A percentile compares a stretch with the other conserved stretches of the same genome.
Conservation (phyloP, 2,888 invertebrate species). For the Parnassius orleans region DNA sequence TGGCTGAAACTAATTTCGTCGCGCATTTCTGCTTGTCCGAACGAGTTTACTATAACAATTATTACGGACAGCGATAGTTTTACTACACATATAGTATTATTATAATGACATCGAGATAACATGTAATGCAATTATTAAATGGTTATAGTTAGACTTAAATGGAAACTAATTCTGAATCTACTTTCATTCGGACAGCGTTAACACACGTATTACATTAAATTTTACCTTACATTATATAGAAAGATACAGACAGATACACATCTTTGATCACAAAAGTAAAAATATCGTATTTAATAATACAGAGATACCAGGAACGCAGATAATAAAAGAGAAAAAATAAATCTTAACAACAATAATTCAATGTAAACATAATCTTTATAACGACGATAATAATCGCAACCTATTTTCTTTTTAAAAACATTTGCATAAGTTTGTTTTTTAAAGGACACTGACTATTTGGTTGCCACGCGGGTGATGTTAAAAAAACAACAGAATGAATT, state of each 20-base stretch:
- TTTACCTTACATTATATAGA: slow-evolving; percentile 28
- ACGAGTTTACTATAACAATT: slow-evolving; percentile 21
- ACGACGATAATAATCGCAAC: slow-evolving; percentile 43
- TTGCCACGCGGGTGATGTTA: slow-evolving; percentile 11
- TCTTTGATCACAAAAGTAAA: slow-evolving; percentile 33
- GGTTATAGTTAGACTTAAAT: slow-evolving; percentile 12
- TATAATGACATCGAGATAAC: slow-evolving; percentile 23
- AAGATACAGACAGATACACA: slow-evolving; percentile 35
- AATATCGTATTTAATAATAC: slow-evolving; percentile 30
- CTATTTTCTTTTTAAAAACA: slow-evolving; percentile 29
- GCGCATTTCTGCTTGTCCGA: slow-evolving; percentile 23
- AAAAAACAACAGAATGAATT: too few relatives aligned
- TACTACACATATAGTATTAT: slow-evolving; percentile 20
- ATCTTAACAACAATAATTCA: slow-evolving; percentile 51
- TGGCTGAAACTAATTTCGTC: slow-evolving; percentile 23
- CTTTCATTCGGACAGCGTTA: slow-evolving; percentile 31
- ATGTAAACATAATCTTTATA: slow-evolving; percentile 47
- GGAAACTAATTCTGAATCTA: slow-evolving; percentile 17
- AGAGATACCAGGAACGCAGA: slow-evolving; percentile 42
- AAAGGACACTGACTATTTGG: slow-evolving; percentile 20
- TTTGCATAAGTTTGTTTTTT: slow-evolving; percentile 22
- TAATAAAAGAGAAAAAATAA: slow-evolving; percentile 36
- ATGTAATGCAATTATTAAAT: slow-evolving; percentile 17
- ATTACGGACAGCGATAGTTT: slow-evolving; percentile 10
- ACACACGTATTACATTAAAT: slow-evolving; percentile 30